Evolutionary conservation across 2,113 vertebrate species (phyloP).

Genomic region (Reinhardtius hippoglossoides): DNA sequence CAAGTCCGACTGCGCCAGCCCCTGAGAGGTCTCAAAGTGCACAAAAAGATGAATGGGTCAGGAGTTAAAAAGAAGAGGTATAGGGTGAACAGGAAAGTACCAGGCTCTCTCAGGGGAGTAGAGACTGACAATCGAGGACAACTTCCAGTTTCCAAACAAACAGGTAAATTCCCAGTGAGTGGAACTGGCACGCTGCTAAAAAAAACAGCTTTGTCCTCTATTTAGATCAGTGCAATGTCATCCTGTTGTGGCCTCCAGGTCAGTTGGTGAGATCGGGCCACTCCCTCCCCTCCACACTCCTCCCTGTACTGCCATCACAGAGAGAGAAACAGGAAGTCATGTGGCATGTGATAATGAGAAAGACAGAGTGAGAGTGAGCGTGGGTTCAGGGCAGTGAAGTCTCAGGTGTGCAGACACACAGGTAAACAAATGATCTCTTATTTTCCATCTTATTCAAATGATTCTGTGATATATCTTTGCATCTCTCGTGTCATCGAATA

Average conservation of each 20-base stretch:
- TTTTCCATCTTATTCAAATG: neutral
- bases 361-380: conserved; percentile 3
- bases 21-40: conserved; percentile 35
- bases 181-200: neutral
- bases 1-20: conserved; percentile 55
- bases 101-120: neutral
- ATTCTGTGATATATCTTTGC: conserved; percentile 6
- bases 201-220: conserved; percentile 3
- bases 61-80: conserved; percentile 24
- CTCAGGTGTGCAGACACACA: conserved; percentile 56
- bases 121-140: neutral
- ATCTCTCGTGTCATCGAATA: neutral
- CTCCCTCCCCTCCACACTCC: conserved; percentile 54
- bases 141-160: conserved; percentile 2
- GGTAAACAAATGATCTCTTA: conserved; percentile 63
- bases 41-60: conserved; percentile 62
- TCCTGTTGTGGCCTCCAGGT: conserved; percentile 20
- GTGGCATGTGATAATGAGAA: conserved; percentile 50
- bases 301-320: conserved; percentile 44
- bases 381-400: conserved; percentile 39
- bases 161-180: neutral
- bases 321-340: conserved; percentile 64
- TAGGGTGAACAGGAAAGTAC: conserved; percentile 43
- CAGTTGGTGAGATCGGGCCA: conserved; percentile 31
- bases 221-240: conserved; percentile 26